phyloP scores from a whole-genome alignment of 2,113 vertebrate species.

The Lepus americanus region DNA sequence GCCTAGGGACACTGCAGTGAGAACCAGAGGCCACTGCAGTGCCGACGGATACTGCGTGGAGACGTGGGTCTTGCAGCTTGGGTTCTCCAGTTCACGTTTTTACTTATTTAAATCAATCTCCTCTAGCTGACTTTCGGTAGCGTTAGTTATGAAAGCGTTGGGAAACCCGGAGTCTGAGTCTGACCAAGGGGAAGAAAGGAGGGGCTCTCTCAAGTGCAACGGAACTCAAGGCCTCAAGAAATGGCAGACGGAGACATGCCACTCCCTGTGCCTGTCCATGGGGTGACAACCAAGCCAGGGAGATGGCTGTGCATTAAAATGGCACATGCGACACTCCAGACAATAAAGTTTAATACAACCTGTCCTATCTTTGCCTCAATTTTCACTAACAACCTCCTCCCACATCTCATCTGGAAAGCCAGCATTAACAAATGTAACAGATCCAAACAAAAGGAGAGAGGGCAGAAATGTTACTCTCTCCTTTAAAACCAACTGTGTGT shows the following conservation, averaged over 20 bases:
- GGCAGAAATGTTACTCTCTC: background rate
- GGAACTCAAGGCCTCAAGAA: background rate
- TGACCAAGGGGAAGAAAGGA: background rate
- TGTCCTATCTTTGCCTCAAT: background rate
- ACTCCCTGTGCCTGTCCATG: background rate
- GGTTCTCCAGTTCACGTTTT: conserved; percentile 1
- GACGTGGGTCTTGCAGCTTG: background rate
- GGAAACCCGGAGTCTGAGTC: background rate
- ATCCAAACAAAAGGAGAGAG: background rate
- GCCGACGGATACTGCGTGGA: background rate
- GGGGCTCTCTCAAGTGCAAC: background rate
- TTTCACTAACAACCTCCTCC: background rate
- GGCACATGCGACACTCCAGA: background rate
- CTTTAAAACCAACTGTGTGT: background rate
- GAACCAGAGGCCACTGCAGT: background rate
- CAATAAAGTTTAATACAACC: background rate
- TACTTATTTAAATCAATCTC: conserved; percentile 25
- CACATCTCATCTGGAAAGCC: background rate
- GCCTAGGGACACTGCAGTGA: background rate
- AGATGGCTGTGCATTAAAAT: background rate
- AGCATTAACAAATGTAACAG: background rate
- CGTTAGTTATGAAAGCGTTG: background rate
- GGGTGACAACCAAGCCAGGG: background rate
- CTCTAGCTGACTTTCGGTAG: background rate
- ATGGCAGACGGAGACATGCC: background rate